Percentiles rank a stretch among this genome's conserved stretches.
Conservation (phyloP, 2,888 invertebrate species). For the Carabus problematicus region DNA sequence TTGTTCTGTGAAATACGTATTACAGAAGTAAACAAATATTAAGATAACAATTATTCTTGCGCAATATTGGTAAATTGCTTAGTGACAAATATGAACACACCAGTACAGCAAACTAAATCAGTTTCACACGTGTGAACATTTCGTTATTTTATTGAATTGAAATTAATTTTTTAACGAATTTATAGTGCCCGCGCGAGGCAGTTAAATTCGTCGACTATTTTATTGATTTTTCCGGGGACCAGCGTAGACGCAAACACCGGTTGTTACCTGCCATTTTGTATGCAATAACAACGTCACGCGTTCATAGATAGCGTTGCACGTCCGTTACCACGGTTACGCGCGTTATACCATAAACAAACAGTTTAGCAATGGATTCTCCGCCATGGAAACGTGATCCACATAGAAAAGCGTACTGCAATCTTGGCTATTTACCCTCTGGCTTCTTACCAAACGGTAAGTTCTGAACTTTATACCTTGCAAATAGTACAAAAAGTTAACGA, state of each 20-base stretch:
- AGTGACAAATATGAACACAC: background rate
- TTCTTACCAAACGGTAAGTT: constrained; percentile 31
- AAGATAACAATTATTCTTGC: constrained; percentile 2
- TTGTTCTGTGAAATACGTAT: too few relatives aligned
- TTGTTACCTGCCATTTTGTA: constrained; percentile 3
- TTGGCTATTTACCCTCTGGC: constrained; percentile 19
- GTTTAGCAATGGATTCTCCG: constrained; percentile 32
- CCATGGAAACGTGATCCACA: constrained; percentile 17
- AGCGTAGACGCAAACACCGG: constrained; percentile 14
- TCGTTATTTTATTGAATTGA: background rate
- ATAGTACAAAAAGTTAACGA: background rate
- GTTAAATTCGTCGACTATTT: too few relatives aligned
- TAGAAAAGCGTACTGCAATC: constrained; percentile 21
- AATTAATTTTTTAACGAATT: background rate
- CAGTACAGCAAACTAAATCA: background rate
- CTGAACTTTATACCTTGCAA: background rate
- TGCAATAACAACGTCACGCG: constrained; percentile 6
- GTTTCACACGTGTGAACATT: background rate
- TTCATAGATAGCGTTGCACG: constrained; percentile 27
- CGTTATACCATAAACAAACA: constrained; percentile 29
- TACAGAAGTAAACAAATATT: background rate
- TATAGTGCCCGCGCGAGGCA: too few relatives aligned
- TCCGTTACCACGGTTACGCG: constrained; percentile 19
- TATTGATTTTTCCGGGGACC: constrained; percentile 20
- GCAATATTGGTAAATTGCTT: background rate